phyloP scores from a whole-genome alignment of 1,140 invertebrate genomes.

The Pygmarrhopalites habei region DNA sequence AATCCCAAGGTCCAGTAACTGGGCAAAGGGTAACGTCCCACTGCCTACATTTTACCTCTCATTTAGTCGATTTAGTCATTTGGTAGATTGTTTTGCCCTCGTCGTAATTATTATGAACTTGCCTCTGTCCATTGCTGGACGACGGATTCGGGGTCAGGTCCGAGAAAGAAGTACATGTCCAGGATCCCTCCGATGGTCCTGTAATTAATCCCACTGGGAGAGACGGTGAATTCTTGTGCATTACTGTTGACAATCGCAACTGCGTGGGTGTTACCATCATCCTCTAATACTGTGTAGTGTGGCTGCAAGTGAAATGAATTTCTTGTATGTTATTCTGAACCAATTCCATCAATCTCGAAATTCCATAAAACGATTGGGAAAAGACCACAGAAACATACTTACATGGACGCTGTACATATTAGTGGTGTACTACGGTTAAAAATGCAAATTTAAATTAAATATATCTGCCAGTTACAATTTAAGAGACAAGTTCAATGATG shows the following conservation, averaged over 20 bases:
- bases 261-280: slow-evolving; percentile 38
- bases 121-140: slow-evolving; percentile 49
- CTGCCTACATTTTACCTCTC: too few relatives aligned
- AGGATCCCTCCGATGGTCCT: slow-evolving; percentile 44
- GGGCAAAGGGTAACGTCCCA: slow-evolving; percentile 48
- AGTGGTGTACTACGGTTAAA: neutral
- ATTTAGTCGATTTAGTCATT: slow-evolving; percentile 44
- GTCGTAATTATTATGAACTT: slow-evolving; percentile 25
- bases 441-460: neutral
- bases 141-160: slow-evolving; percentile 46
- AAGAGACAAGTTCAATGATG: neutral
- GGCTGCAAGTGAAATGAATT: slow-evolving; percentile 6
- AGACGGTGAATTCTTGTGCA: slow-evolving; percentile 39
- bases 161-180: slow-evolving; percentile 49
- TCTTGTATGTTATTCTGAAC: too few relatives aligned
- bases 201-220: slow-evolving; percentile 41
- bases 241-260: slow-evolving; percentile 40
- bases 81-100: slow-evolving; percentile 46
- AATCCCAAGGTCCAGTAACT: slow-evolving; percentile 46
- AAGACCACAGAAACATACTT: slow-evolving; percentile 40
- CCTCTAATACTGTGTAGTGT: slow-evolving; percentile 36
- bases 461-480: neutral
- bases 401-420: slow-evolving; percentile 35
- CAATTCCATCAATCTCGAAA: neutral
- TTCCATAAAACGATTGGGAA: too few relatives aligned